Evolutionary conservation across 1,140 invertebrate genomes (phyloP), one percentile per base, ranked within the genome.

Genomic region (Frieseomelitta varia): DNA sequence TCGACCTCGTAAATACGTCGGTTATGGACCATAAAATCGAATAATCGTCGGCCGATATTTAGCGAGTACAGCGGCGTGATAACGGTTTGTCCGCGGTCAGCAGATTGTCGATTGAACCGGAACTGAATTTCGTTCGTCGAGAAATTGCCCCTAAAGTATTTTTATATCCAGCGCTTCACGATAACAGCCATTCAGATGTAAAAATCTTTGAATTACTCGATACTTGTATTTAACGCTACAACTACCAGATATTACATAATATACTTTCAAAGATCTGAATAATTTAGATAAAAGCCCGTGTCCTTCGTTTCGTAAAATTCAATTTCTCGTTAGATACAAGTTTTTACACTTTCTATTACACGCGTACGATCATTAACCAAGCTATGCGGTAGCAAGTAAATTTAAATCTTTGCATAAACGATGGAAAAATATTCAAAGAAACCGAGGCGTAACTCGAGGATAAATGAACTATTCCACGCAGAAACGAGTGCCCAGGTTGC

Each of bases 1-100:
- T 34, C 76, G 79, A 53, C 30, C 76, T 89, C 88, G 88, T 86
- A 89, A 89, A 88, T 88, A 89, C 87, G 19, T 51, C 58, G 71
- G 79, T 89, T 89, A 88, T 65, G 47, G 73, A 6, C 58, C 77
- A 77, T 83, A 81, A 90, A 90, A 84, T 90, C 79, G 88, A 76
- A 84, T 90, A 90, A 90, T 87, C 85, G 82, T 80, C 76, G 63
- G n/a, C 53, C 85, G 77, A 87, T 90, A 85, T 82, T 82, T 82
- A 90, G 86, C 79, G 79, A 30, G 21, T 61, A 77, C 82, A 87
- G 56, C 27, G 75, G 10, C 27, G 75, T 53, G 88, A 89, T 90
- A 87, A 86, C 80, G 58, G 80, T 80, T 90, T 56, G 81, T 83
- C 71, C 82, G 56, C 27, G 80, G 88, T 90, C 88, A 90, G 89